Percentiles rank a stretch among this genome's conserved stretches.
Evolutionary conservation across 2,113 vertebrate species (phyloP).

Genomic region (Tragelaphus scriptus): DNA sequence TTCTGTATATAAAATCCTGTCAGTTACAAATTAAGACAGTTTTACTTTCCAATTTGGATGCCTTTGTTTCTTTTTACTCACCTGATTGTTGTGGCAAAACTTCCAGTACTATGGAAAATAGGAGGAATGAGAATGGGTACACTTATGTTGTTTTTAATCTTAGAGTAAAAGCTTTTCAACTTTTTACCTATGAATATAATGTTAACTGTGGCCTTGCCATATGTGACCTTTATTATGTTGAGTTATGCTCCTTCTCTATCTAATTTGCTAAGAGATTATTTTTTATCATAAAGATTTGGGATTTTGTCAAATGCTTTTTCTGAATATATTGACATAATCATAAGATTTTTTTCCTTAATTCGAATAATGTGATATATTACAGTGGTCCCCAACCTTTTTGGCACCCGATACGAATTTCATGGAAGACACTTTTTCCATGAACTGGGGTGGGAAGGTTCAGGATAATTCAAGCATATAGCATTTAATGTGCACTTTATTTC

Average conservation of each 20-base stretch:
- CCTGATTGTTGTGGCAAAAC: neutral
- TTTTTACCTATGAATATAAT: neutral
- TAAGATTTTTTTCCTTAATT: neutral
- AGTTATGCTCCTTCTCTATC: neutral
- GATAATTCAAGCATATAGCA: neutral
- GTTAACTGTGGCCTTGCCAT: neutral
- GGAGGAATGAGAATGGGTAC: neutral
- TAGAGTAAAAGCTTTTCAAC: neutral
- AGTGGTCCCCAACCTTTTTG: neutral
- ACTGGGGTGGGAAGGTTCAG: neutral
- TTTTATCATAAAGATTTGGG: neutral
- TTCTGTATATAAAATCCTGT: neutral
- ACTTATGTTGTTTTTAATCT: neutral
- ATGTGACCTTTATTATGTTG: neutral
- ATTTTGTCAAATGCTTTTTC: neutral
- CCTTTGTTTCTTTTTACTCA: neutral
- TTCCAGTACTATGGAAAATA: neutral
- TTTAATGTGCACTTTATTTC: neutral
- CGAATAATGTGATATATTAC: neutral
- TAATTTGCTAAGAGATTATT: neutral
- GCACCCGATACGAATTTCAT: neutral
- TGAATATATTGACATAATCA: neutral
- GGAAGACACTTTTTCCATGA: neutral
- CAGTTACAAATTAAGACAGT: neutral
- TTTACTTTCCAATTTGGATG: neutral